phyloP scores from a whole-genome alignment of 2,113 vertebrate genomes.

The Chiloscyllium plagiosum region DNA sequence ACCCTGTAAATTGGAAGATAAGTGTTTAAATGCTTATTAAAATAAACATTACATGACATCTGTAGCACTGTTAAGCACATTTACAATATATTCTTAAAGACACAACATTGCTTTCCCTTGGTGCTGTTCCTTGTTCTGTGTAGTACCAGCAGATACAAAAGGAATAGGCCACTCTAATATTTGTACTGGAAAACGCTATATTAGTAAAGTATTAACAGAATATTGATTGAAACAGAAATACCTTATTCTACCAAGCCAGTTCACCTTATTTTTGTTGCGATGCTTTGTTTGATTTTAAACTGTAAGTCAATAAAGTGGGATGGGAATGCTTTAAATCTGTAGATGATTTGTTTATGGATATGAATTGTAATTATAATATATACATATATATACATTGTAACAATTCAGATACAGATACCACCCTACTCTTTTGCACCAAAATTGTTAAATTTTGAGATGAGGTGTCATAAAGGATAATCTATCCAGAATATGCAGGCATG shows the following conservation, averaged over 20 bases:
- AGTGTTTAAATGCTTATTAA: slow-evolving; percentile 33
- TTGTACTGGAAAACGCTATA: neutral
- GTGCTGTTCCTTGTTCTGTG: neutral
- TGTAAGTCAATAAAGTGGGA: neutral
- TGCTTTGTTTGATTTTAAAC: neutral
- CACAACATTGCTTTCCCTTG: neutral
- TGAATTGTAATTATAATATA: neutral
- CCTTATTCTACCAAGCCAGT: neutral
- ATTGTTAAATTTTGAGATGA: neutral
- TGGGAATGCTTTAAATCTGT: neutral
- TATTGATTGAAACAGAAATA: neutral
- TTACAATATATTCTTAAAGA: slow-evolving; percentile 33
- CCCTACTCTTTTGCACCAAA: neutral
- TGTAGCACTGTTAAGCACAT: slow-evolving; percentile 24
- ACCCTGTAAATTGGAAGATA: slow-evolving; percentile 33
- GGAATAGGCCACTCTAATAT: neutral
- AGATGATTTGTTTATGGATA: neutral
- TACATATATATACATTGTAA: neutral
- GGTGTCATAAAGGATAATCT: neutral
- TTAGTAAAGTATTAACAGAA: neutral
- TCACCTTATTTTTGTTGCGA: neutral
- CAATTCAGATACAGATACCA: neutral
- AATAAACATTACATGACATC: slow-evolving; percentile 37
- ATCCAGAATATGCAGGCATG: neutral
- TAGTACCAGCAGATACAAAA: neutral